Conservation (phyloP, 2,113 vertebrate genomes). For the Lucifuga dentata region DNA sequence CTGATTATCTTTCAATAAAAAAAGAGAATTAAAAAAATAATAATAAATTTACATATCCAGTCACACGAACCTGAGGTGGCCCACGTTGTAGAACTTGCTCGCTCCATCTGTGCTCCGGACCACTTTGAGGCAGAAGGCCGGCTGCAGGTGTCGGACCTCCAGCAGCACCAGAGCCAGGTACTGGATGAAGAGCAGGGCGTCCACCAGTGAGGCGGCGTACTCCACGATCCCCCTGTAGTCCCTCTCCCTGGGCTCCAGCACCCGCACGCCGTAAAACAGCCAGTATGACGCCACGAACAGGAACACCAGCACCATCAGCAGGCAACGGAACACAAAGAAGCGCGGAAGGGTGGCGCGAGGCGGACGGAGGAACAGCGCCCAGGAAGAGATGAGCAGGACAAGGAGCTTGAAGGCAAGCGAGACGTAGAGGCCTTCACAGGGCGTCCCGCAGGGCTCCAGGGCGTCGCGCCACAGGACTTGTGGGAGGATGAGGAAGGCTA, state of each 20-base stretch:
- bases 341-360: slow-evolving; percentile 90
- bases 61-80: slow-evolving; percentile 88
- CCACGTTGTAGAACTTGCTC: slow-evolving; percentile 93
- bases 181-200: slow-evolving; percentile 92
- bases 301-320: slow-evolving; percentile 93
- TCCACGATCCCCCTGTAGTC: slow-evolving; percentile 92
- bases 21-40: no score
- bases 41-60: no score
- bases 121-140: slow-evolving; percentile 93
- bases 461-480: slow-evolving; percentile 90
- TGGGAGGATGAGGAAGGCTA: slow-evolving; percentile 92
- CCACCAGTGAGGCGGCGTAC: slow-evolving; percentile 91
- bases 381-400: slow-evolving; percentile 91
- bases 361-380: slow-evolving; percentile 92
- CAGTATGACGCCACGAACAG: slow-evolving; percentile 93
- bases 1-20: no score
- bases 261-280: slow-evolving; percentile 91
- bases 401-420: slow-evolving; percentile 95
- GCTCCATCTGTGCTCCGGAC: slow-evolving; percentile 90
- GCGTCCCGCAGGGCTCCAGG: slow-evolving; percentile 88
- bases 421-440: slow-evolving; percentile 94
- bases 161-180: slow-evolving; percentile 92
- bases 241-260: slow-evolving; percentile 87
- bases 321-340: slow-evolving; percentile 88
- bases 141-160: slow-evolving; percentile 92